Evolutionary conservation across 30 jellyfish, hydroid and myxozoan genomes (phyloP), one percentile per base, ranked within the genome.

Genomic region (Morbakka virulenta): DNA sequence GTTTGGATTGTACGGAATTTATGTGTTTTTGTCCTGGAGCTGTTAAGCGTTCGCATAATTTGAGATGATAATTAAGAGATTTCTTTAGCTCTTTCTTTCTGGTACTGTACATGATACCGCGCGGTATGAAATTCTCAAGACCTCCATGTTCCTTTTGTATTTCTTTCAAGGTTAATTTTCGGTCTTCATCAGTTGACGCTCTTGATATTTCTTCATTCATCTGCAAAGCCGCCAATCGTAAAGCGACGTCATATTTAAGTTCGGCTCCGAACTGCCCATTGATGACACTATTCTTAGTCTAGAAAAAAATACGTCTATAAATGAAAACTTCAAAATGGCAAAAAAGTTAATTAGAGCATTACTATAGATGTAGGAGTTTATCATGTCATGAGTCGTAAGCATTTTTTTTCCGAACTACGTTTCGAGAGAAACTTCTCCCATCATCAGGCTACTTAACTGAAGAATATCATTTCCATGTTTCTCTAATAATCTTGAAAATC

Each of bases 191-290:
- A n/a, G n/a, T n/a, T n/a, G n/a, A n/a, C 69, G 47, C 79, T 17
- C 63, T 26, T 20, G 95, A 48, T 79, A 83, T 72, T n/a, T 77
- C 83, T 31, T 71, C 82, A 35, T 83, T 83, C 21, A 83, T 74
- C 27, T 83, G 95, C 17, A 83, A 77, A 4, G 95, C 95, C 1
- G 95, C 87, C 27, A 83, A 30, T 3, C 88, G 95, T 73, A 83
- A 64, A 14, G 74, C 70, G 35, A 77, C 74, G 74, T 83, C 95
- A 50, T 73, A 83, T 65, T 83, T 83, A 28, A 83, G 64, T 4
- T 83, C 95, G 28, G 76, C 36, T 26, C 95, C 88, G 24, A 72
- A 61, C 32, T 83, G 95, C 9, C 95, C 95, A 50, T 72, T 72
- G 13, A 83, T 87, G 0, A 83, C 85, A 62, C 95, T 83, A 26